These are phyloP conservation scores for Pelobates cultripes DNA, from an alignment of 2,797 vertebrate genomes.

Conservation along the genomic window DNA sequence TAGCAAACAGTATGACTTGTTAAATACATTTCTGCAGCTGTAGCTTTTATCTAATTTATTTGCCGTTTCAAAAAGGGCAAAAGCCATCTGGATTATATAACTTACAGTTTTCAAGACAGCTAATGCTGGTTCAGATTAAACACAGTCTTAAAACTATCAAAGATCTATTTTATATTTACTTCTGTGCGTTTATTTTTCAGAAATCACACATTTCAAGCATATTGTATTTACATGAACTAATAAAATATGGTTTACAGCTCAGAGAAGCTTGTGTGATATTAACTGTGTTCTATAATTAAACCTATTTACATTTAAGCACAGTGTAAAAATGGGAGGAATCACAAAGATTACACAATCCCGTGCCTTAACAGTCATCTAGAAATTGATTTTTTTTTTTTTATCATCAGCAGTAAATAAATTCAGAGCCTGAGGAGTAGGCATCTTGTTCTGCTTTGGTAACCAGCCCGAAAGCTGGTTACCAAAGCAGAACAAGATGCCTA, in stretches of 20 bases:
- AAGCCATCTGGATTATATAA: constrained; percentile 80
- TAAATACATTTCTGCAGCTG: constrained; percentile 75
- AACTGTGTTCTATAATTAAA: background rate
- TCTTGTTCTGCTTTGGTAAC: too few relatives aligned
- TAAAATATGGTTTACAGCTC: constrained; percentile 70
- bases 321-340: background rate
- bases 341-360: too few relatives aligned
- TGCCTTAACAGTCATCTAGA: too few relatives aligned
- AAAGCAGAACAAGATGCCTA: too few relatives aligned
- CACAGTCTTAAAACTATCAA: constrained; percentile 72
- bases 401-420: too few relatives aligned
- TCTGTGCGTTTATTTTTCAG: constrained; percentile 74
- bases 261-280: constrained; percentile 65
- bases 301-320: background rate
- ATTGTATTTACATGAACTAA: constrained; percentile 75
- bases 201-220: constrained; percentile 71
- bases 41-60: constrained; percentile 74
- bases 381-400: too few relatives aligned
- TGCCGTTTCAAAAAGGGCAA: constrained; percentile 79
- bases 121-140: constrained; percentile 83
- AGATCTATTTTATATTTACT: constrained; percentile 82
- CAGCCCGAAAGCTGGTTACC: too few relatives aligned
- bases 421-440: too few relatives aligned
- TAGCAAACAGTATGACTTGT: constrained; percentile 79
- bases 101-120: constrained; percentile 78